Evolutionary conservation across 2,888 invertebrate genomes (phyloP).

Genomic region (Empis livida): DNA sequence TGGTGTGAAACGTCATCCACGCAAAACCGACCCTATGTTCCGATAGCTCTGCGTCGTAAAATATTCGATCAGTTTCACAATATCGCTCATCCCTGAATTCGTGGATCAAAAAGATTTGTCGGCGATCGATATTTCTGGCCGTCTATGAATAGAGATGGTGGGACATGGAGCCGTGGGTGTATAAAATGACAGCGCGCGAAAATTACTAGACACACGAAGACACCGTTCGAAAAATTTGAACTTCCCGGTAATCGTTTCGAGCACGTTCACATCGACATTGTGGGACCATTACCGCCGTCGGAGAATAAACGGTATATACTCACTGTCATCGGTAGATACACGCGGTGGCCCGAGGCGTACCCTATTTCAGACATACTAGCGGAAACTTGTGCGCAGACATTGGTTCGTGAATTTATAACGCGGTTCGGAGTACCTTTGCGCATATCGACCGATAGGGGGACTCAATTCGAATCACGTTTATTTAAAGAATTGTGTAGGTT

Average conservation of each 20-base stretch:
- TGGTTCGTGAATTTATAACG: neutral
- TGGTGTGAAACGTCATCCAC: neutral
- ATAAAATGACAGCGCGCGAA: neutral
- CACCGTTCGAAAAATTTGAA: neutral
- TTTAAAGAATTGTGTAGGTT: neutral
- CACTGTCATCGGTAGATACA: neutral
- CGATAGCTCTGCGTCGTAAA: neutral
- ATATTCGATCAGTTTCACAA: neutral
- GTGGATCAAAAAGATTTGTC: neutral
- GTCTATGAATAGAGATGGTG: neutral
- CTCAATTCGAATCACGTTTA: constrained; percentile 2
- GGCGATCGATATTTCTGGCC: neutral
- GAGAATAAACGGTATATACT: constrained; percentile 6
- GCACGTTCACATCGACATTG: constrained; percentile 24
- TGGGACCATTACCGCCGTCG: constrained; percentile 21
- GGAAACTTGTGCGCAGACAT: too few relatives aligned
- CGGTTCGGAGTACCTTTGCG: neutral
- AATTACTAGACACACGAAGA: neutral
- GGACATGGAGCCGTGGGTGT: neutral
- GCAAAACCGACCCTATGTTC: neutral
- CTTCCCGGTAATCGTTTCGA: constrained; percentile 15
- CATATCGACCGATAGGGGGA: constrained; percentile 1
- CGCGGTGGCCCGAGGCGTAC: constrained; percentile 1
- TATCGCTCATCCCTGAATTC: neutral
- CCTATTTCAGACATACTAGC: too few relatives aligned